Evolutionary conservation across 1,140 invertebrate species (phyloP).

Genomic region (Caenorhabditis brenneri): DNA sequence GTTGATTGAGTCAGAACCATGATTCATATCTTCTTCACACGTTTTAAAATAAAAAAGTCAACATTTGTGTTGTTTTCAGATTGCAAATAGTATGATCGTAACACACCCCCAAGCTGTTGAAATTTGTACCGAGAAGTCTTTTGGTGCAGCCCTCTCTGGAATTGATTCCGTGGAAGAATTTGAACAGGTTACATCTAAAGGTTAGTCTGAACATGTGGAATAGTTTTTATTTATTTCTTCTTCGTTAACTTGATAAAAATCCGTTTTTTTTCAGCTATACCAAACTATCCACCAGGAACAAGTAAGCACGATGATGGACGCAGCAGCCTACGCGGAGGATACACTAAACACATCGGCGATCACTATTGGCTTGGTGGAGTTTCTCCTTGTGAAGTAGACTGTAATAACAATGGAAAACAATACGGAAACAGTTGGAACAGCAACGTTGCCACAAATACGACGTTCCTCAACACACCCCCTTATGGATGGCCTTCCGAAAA

Average conservation of each 20-base stretch:
- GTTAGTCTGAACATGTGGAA: too few relatives aligned
- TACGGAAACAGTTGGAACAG: not conserved
- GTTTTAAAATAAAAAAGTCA: not conserved
- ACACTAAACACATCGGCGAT: not conserved
- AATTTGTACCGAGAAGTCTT: not conserved
- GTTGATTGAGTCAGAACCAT: too few relatives aligned
- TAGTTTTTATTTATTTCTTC: too few relatives aligned
- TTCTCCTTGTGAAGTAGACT: not conserved
- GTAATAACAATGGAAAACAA: not conserved
- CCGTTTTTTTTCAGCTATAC: not conserved
- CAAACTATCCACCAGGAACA: too few relatives aligned
- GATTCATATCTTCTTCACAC: too few relatives aligned
- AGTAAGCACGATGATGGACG: too few relatives aligned
- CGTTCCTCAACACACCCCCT: not conserved
- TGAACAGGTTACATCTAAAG: not conserved
- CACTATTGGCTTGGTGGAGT: not conserved
- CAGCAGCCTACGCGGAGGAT: too few relatives aligned
- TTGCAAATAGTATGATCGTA: not conserved
- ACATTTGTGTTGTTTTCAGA: too few relatives aligned
- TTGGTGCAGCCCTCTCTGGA: not conserved
- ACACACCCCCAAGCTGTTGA: not conserved
- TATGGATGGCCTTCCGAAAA: not conserved
- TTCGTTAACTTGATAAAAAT: not conserved
- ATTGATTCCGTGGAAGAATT: not conserved
- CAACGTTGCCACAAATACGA: not conserved